A percentile compares a stretch with the other conserved stretches of the same genome.
Conservation (phyloP, 2,888 invertebrate species). For the Hirtodrosophila cameraria region DNA sequence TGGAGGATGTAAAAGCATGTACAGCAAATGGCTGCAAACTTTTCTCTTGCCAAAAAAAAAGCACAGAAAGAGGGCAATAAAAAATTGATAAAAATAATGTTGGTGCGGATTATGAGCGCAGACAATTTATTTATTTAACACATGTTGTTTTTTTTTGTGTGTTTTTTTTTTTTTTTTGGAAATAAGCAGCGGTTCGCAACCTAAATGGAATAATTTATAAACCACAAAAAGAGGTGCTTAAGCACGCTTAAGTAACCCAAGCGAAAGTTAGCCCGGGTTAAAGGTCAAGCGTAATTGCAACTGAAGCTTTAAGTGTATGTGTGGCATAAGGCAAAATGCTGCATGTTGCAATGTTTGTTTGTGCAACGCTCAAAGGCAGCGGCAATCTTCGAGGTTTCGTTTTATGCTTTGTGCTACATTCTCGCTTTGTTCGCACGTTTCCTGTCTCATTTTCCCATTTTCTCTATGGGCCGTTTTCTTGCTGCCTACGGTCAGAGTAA, state of each 20-base stretch:
- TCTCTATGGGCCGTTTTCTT: too few relatives aligned
- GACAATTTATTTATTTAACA: constrained; percentile 60
- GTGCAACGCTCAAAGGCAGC: constrained; percentile 12
- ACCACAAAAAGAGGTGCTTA: constrained; percentile 29
- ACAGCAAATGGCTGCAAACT: constrained; percentile 16
- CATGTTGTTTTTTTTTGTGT: constrained; percentile 20
- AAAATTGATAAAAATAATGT: constrained; percentile 48
- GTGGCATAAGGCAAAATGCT: too few relatives aligned
- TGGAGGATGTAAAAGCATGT: constrained; percentile 26
- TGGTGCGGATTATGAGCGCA: constrained; percentile 52
- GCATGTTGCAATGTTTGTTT: constrained; percentile 3
- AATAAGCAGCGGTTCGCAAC: constrained; percentile 25
- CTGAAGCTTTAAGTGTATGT: constrained; percentile 11
- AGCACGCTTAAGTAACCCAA: constrained; percentile 15
- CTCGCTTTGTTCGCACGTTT: constrained; percentile 36
- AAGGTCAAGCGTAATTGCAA: constrained; percentile 30
- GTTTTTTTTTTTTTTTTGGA: constrained; percentile 1
- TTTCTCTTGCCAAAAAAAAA: background rate
- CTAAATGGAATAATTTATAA: constrained; percentile 54
- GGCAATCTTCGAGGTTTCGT: constrained; percentile 14
- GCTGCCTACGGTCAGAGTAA: constrained; percentile 21
- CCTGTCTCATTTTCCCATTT: constrained; percentile 18
- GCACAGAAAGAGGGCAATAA: constrained; percentile 7
- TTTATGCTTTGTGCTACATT: constrained; percentile 55
- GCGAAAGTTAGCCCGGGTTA: constrained; percentile 7